Percentiles rank a stretch among this genome's conserved stretches.
phyloP scores from a whole-genome alignment of 2,888 invertebrate species.

The Amaurobius ferox region DNA sequence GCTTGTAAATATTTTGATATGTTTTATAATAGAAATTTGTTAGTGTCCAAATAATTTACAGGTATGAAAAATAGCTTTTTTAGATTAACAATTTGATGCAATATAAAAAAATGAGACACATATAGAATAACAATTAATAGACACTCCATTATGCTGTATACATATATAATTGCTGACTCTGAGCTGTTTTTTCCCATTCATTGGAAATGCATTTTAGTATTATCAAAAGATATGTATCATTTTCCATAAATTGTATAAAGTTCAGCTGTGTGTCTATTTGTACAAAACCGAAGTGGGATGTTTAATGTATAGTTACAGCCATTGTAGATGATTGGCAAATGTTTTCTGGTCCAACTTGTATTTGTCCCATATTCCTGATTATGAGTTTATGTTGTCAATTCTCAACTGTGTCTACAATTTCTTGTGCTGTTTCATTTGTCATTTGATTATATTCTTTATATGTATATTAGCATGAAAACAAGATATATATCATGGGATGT shows the following conservation, averaged over 20 bases:
- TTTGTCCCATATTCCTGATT: constrained; percentile 24
- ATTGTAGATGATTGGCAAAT: background rate
- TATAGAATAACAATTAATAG: no score
- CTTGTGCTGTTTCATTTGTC: background rate
- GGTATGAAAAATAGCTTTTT: no score
- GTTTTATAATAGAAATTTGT: constrained; percentile 16
- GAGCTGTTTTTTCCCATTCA: background rate
- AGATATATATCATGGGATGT: background rate
- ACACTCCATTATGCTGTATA: background rate
- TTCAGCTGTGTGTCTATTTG: constrained; percentile 18
- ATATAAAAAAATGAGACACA: no score
- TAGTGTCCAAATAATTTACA: no score
- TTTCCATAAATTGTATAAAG: constrained; percentile 17
- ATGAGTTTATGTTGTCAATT: constrained; percentile 7
- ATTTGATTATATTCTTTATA: constrained; percentile 9
- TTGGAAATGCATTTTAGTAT: background rate
- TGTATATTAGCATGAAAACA: constrained; percentile 26
- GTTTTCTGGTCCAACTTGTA: constrained; percentile 23
- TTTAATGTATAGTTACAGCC: constrained; percentile 4
- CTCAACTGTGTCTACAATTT: background rate
- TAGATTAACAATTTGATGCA: no score
- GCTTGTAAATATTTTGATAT: no score
- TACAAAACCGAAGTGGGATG: constrained; percentile 16
- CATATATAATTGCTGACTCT: constrained; percentile 29
- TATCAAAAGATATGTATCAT: background rate